phyloP scores from a whole-genome alignment of 2,113 vertebrate genomes.

The Lates calcarifer region DNA sequence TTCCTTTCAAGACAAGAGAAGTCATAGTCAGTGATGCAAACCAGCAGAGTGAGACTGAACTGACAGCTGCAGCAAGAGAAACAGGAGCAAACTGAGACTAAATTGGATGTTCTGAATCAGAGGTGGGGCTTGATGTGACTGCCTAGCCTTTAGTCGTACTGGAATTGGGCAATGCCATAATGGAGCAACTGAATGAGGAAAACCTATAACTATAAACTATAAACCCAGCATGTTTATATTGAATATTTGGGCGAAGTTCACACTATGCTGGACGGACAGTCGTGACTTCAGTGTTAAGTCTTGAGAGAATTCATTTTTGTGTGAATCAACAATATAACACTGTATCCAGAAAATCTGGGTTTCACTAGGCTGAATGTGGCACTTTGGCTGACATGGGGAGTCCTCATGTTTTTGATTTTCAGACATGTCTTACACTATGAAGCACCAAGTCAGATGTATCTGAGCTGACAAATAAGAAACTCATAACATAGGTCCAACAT shows the following conservation, averaged over 20 bases:
- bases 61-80: conserved; percentile 45
- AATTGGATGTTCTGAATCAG: conserved; percentile 43
- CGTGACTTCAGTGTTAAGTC: too few species aligned
- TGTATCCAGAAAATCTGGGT: not conserved
- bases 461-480: not conserved
- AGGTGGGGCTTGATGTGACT: not conserved
- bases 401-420: too few species aligned
- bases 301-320: not conserved
- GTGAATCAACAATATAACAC: not conserved
- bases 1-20: conserved; percentile 81
- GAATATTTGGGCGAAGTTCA: not conserved
- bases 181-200: not conserved
- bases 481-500: not conserved
- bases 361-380: not conserved
- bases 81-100: conserved; percentile 1
- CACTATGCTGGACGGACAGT: not conserved
- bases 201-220: too few species aligned
- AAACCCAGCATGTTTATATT: not conserved
- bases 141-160: not conserved
- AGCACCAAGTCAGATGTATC: not conserved
- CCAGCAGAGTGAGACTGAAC: conserved; percentile 24
- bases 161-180: not conserved
- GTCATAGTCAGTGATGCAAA: conserved; percentile 63
- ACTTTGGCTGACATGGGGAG: too few species aligned
- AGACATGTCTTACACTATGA: too few species aligned